Evolutionary conservation across 2,797 vertebrate genomes (phyloP), one percentile per base, ranked within the genome.

Genomic region (Denticeps clupeoides): DNA sequence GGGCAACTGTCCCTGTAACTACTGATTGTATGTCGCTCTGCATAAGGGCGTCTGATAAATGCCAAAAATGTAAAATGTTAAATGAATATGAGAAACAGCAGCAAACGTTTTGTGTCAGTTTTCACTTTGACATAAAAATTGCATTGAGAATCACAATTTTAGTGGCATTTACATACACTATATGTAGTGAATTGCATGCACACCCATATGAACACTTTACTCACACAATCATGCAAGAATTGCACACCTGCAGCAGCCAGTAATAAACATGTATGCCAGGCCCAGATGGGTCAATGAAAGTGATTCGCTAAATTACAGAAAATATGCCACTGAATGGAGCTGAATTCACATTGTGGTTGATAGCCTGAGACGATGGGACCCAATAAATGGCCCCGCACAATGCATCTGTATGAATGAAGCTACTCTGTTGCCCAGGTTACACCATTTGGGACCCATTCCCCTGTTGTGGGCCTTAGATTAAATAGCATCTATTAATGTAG

Each of bases 391-490:
- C 29, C 7, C 4, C 27, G 7, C 12, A 12, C n/a, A 22, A 28
- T 24, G 24, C 11, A 12, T 26, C 11, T 45, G 40, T 41, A 24
- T 22, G 4, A 21, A 31, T 28, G 28, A 50, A 9, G 41, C 25
- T 45, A 38, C 37, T 61, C 47, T 57, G 47, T 58, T 57, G 55
- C 47, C 35, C 55, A 47, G 47, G 59, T 44, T 57, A 51, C 59
- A 49, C 33, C 29, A 46, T 61, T 53, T 60, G 33, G n/a, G 44
- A 5, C 38, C 37, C 47, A 37, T 37, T 37, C 33, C 16, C 37
- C 33, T 18, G 33, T 37, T 38, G 16, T 10, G 18, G 35, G 38
- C 35, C 18, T 9, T 18, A 35, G 35, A 38, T 19, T 38, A 38
- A 38, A 38, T 18, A 3, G 35, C 35, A 35, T 38, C 35, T 38